phyloP scores from a whole-genome alignment of 2,797 vertebrate species.

The Anguilla obscura region DNA sequence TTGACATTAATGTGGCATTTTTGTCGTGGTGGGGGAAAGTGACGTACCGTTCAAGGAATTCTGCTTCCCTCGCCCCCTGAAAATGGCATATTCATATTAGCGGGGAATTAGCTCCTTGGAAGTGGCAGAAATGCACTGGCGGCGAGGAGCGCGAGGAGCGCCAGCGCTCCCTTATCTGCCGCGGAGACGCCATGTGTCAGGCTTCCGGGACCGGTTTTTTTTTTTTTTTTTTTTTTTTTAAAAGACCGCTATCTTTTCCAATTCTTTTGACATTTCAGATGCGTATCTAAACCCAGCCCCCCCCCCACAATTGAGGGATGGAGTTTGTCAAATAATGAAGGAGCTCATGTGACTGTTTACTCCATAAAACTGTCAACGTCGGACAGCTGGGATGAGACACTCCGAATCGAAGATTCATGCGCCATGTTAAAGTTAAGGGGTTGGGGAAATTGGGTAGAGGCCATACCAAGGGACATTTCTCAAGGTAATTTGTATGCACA shows the following conservation, averaged over 20 bases:
- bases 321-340: slow-evolving; percentile 70
- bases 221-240: slow-evolving; percentile 49
- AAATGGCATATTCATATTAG: slow-evolving; percentile 77
- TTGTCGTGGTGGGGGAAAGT: slow-evolving; percentile 68
- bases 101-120: slow-evolving; percentile 69
- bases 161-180: slow-evolving; percentile 66
- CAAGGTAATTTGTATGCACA: slow-evolving; percentile 32
- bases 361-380: not conserved
- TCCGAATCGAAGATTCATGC: not conserved
- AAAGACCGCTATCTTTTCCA: slow-evolving; percentile 69
- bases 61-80: slow-evolving; percentile 60
- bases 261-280: slow-evolving; percentile 80
- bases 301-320: slow-evolving; percentile 42
- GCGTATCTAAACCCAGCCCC: slow-evolving; percentile 62
- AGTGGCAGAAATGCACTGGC: slow-evolving; percentile 50
- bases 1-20: slow-evolving; percentile 85
- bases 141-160: slow-evolving; percentile 41
- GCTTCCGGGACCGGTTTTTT: slow-evolving; percentile 51
- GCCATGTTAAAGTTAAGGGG: slow-evolving; percentile 19
- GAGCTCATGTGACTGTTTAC: slow-evolving; percentile 45
- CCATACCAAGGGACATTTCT: slow-evolving; percentile 33
- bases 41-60: slow-evolving; percentile 65
- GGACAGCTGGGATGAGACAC: slow-evolving; percentile 16
- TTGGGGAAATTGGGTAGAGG: slow-evolving; percentile 26
- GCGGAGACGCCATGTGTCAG: slow-evolving; percentile 51